Conservation (phyloP, 2,797 vertebrate species). For the Diplodus sargus region DNA sequence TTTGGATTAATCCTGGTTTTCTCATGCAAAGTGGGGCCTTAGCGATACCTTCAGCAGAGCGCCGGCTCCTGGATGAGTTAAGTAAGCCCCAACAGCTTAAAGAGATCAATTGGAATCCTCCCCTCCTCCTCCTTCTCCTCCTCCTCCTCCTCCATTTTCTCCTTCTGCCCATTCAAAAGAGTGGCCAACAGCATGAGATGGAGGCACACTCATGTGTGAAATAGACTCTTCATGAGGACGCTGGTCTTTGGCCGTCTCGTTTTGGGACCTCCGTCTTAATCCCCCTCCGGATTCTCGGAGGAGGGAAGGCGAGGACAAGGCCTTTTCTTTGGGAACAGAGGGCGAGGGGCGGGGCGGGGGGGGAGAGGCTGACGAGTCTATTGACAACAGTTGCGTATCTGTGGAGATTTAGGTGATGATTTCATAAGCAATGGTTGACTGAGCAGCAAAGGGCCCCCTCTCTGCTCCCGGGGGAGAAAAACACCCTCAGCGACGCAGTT, state of each 20-base stretch:
- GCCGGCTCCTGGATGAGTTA: constrained; percentile 76
- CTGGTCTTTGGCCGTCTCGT: constrained; percentile 61
- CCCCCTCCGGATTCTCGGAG: constrained; percentile 61
- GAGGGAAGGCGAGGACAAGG: constrained; percentile 59
- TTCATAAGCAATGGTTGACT: constrained; percentile 80
- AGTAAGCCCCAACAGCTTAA: constrained; percentile 80
- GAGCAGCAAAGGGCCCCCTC: constrained; percentile 68
- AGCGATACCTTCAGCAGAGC: constrained; percentile 71
- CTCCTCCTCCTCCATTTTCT: constrained; percentile 53
- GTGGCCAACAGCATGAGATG: constrained; percentile 77
- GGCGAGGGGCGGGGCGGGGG: constrained; percentile 36
- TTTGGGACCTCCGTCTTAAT: constrained; percentile 72
- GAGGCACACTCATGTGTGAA: constrained; percentile 87
- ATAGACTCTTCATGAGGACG: constrained; percentile 82
- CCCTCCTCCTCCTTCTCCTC: constrained; percentile 26
- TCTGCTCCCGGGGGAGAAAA: neutral
- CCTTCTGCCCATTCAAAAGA: constrained; percentile 70
- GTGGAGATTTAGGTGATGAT: constrained; percentile 83
- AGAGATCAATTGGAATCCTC: constrained; percentile 78
- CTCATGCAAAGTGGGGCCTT: constrained; percentile 85
- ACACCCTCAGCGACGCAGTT: neutral
- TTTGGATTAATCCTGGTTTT: constrained; percentile 89
- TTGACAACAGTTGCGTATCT: constrained; percentile 82
- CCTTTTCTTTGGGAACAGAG: constrained; percentile 71
- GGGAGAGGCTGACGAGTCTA: constrained; percentile 59